phyloP scores from a whole-genome alignment of 2,888 invertebrate species.

The Eupithecia insigniata region DNA sequence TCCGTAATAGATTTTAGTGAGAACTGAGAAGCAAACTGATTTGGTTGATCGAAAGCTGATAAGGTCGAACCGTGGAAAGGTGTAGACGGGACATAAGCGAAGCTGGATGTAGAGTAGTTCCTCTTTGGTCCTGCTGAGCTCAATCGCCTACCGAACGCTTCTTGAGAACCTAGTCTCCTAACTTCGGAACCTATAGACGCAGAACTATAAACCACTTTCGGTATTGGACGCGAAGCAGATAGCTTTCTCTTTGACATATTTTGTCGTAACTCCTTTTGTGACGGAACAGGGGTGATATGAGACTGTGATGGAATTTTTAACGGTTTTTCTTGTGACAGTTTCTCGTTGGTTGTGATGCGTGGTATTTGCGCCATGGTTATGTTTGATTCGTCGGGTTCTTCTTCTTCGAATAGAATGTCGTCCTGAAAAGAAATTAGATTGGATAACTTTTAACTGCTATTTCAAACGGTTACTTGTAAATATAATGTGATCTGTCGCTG shows the following conservation, averaged over 20 bases:
- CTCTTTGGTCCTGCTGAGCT: conserved; percentile 81
- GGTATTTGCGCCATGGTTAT: conserved; percentile 48
- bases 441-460: conserved; percentile 5
- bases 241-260: conserved; percentile 72
- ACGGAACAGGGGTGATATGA: conserved; percentile 50
- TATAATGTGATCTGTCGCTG: background rate
- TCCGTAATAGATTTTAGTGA: conserved; percentile 88
- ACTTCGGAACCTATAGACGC: conserved; percentile 85
- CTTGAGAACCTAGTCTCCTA: conserved; percentile 72
- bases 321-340: conserved; percentile 47
- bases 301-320: conserved; percentile 50
- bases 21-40: conserved; percentile 91
- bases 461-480: background rate
- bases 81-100: conserved; percentile 90
- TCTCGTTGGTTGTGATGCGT: conserved; percentile 43
- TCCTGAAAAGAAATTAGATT: conserved; percentile 61
- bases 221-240: conserved; percentile 66
- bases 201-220: conserved; percentile 82
- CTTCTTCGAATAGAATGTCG: conserved; percentile 75
- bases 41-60: conserved; percentile 89
- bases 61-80: conserved; percentile 93
- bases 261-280: conserved; percentile 60
- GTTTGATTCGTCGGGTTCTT: conserved; percentile 66
- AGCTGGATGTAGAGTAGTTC: conserved; percentile 91
- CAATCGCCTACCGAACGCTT: conserved; percentile 64